Conservation (phyloP, 2,888 invertebrate genomes). For the Tineola bisselliella region DNA sequence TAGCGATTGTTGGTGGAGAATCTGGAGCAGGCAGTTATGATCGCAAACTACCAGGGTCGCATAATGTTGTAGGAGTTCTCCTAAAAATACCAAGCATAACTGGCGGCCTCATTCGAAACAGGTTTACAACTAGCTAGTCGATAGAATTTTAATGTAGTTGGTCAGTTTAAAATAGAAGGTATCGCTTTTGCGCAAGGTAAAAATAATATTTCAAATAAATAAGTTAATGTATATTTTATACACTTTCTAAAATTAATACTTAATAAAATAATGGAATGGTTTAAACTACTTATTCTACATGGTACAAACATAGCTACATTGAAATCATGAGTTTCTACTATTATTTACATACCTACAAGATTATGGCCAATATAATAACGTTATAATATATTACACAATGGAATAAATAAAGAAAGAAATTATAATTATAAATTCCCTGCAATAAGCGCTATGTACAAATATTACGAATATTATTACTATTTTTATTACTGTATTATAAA, state of each 20-base stretch:
- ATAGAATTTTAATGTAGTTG: not conserved
- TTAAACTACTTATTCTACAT: too few relatives aligned
- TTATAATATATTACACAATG: too few relatives aligned
- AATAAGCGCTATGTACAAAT: constrained; percentile 12
- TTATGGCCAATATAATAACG: too few relatives aligned
- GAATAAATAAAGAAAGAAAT: too few relatives aligned
- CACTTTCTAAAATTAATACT: not conserved
- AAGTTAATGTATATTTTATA: constrained; percentile 3
- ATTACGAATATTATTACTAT: constrained; percentile 23
- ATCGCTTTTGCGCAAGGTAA: not conserved
- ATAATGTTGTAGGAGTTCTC: constrained; percentile 21
- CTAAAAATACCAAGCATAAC: not conserved
- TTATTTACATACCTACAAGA: too few relatives aligned
- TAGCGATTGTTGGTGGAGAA: constrained; percentile 53
- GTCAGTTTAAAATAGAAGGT: not conserved
- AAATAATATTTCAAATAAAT: not conserved
- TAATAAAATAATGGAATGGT: too few relatives aligned
- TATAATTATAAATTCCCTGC: too few relatives aligned
- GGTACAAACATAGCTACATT: too few relatives aligned
- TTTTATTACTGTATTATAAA: constrained; percentile 19
- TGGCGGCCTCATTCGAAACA: not conserved
- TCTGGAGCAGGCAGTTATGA: constrained; percentile 66
- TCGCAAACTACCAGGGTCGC: constrained; percentile 58
- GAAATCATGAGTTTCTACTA: too few relatives aligned
- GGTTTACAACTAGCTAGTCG: not conserved